Conservation (phyloP, 2,888 invertebrate species). For the Nomada fabriciana region DNA sequence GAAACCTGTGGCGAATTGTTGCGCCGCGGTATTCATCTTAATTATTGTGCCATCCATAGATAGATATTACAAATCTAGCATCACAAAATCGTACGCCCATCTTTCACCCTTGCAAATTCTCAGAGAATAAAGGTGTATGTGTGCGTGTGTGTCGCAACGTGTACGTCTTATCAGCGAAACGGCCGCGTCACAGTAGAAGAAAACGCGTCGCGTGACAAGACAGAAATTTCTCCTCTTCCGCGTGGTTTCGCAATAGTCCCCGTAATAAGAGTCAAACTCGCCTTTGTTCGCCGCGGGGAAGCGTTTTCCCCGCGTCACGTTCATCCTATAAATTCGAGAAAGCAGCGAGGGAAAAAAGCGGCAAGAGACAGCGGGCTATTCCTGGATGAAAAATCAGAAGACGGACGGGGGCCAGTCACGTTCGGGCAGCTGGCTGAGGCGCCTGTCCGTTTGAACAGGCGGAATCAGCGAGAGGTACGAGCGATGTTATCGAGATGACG, state of each 20-base stretch:
- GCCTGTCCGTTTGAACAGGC: conserved; percentile 17
- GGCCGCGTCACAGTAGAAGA: not conserved
- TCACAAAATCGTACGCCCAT: no score
- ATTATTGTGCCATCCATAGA: no score
- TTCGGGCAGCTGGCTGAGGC: conserved; percentile 10
- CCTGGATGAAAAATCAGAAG: conserved; percentile 35
- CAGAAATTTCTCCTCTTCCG: conserved; percentile 44
- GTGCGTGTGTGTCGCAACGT: no score
- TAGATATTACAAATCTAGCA: no score
- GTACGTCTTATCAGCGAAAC: no score
- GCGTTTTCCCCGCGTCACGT: conserved; percentile 47
- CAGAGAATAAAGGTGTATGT: no score
- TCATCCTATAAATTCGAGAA: conserved; percentile 20
- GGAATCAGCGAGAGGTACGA: conserved; percentile 30
- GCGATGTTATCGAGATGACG: conserved; percentile 75
- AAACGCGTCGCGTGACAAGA: conserved; percentile 32
- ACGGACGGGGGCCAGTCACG: conserved; percentile 32
- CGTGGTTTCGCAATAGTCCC: conserved; percentile 29
- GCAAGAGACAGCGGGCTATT: not conserved
- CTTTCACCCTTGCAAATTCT: no score
- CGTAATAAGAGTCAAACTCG: conserved; percentile 31
- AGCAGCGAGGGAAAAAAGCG: not conserved
- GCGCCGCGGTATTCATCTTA: no score
- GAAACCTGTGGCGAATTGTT: no score
- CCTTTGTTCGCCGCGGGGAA: conserved; percentile 30